These are phyloP conservation scores for Acropora yongei DNA, from an alignment of 64 coral and sea anemone genomes.

Conservation along the genomic window DNA sequence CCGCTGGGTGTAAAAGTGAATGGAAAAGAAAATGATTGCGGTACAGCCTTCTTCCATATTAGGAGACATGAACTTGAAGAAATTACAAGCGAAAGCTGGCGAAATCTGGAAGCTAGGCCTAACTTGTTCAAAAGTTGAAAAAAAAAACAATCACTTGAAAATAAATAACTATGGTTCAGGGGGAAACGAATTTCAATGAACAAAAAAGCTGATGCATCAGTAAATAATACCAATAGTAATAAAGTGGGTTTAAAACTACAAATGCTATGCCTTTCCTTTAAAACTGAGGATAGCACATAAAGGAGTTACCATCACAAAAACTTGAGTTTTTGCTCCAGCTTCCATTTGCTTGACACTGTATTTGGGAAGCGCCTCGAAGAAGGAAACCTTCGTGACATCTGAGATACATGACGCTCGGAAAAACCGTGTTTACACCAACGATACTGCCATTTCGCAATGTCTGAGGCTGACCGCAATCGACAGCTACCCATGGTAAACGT, in stretches of 20 bases:
- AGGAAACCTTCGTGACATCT: conserved; percentile 58
- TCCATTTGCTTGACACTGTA: conserved; percentile 30
- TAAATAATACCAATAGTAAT: too few relatives aligned
- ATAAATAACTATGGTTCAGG: too few relatives aligned
- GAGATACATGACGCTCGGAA: conserved; percentile 40
- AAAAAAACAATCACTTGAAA: too few relatives aligned
- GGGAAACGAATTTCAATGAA: too few relatives aligned
- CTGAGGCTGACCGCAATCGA: conserved; percentile 36
- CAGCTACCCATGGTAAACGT: background rate
- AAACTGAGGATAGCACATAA: background rate
- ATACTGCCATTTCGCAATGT: conserved; percentile 27
- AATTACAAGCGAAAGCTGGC: too few relatives aligned
- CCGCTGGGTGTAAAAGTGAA: background rate
- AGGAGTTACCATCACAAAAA: conserved; percentile 5
- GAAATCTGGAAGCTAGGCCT: too few relatives aligned
- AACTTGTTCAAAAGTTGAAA: too few relatives aligned
- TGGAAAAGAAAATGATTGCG: too few relatives aligned
- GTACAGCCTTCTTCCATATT: too few relatives aligned
- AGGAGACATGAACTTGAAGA: too few relatives aligned
- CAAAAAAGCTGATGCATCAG: too few relatives aligned
- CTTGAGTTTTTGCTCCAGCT: conserved; percentile 22
- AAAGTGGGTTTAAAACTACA: background rate
- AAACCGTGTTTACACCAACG: conserved; percentile 48
- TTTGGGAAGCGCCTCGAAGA: conserved; percentile 25
- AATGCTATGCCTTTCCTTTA: background rate